phyloP scores from a whole-genome alignment of 2,113 vertebrate genomes.

The Hemiscyllium ocellatum region DNA sequence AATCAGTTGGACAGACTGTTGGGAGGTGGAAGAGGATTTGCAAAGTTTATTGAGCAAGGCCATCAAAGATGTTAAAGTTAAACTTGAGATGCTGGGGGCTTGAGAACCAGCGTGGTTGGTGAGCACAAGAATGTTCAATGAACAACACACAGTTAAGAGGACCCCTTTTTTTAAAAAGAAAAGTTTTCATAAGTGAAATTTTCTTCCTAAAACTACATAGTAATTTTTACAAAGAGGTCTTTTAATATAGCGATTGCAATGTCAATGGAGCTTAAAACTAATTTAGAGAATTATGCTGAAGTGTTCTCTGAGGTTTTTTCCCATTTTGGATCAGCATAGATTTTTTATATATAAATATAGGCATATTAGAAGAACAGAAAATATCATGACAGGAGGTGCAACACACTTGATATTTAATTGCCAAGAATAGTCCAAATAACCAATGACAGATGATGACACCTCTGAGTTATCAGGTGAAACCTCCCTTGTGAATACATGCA shows the following conservation, averaged over 20 bases:
- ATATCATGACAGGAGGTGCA: neutral
- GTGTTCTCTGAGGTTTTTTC: neutral
- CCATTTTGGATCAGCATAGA: neutral
- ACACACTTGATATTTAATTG: neutral
- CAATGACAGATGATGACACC: neutral
- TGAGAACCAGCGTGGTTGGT: neutral
- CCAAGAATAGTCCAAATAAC: neutral
- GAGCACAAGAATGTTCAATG: neutral
- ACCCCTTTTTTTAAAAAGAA: too few relatives aligned
- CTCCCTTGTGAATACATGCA: neutral
- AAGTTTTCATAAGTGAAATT: neutral
- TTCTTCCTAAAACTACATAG: neutral
- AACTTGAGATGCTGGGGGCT: neutral
- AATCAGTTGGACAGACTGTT: neutral
- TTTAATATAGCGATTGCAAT: neutral
- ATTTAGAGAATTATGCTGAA: neutral
- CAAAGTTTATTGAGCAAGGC: neutral
- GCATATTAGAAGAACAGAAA: neutral
- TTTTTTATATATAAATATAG: neutral
- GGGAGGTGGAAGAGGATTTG: neutral
- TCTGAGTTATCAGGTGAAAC: neutral
- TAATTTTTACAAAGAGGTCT: neutral
- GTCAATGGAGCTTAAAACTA: neutral
- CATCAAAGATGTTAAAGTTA: neutral
- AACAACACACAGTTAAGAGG: neutral